phyloP scores from a whole-genome alignment of 2,888 invertebrate genomes.

The Glyphotaelius pellucidus region DNA sequence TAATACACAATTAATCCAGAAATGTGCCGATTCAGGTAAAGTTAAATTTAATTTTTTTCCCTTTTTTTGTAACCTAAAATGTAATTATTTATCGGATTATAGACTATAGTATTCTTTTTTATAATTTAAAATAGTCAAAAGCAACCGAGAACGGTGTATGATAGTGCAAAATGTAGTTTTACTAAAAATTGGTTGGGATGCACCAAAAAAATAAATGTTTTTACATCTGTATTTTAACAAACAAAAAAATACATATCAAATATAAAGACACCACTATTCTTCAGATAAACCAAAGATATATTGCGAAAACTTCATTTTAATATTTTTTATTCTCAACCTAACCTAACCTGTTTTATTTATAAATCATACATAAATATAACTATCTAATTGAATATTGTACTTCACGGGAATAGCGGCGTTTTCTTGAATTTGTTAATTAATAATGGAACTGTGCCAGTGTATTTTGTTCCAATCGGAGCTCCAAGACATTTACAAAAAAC shows the following conservation, averaged over 20 bases:
- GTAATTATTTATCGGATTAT: not conserved
- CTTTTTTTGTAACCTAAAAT: not conserved
- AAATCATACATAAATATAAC: too few species aligned
- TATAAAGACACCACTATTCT: not conserved
- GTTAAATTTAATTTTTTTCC: not conserved
- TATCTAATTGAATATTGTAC: too few species aligned
- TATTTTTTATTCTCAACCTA: too few species aligned
- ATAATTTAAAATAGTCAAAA: not conserved
- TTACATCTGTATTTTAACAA: not conserved
- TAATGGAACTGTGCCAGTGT: too few species aligned
- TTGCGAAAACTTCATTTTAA: not conserved
- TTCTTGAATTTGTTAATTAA: too few species aligned
- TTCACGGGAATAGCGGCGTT: too few species aligned
- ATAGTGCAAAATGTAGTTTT: too few species aligned
- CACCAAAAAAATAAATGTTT: not conserved
- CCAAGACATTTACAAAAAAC: too few species aligned
- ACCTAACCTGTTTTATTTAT: too few species aligned
- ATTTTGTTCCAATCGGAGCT: too few species aligned
- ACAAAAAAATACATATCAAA: not conserved
- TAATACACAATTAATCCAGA: not conserved
- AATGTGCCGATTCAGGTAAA: not conserved
- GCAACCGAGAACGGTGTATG: too few species aligned
- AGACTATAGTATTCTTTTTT: not conserved
- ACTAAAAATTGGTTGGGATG: not conserved
- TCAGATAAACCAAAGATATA: not conserved